Evolutionary conservation across 2,888 invertebrate species (phyloP).

Genomic region (Lasius fuliginosus): DNA sequence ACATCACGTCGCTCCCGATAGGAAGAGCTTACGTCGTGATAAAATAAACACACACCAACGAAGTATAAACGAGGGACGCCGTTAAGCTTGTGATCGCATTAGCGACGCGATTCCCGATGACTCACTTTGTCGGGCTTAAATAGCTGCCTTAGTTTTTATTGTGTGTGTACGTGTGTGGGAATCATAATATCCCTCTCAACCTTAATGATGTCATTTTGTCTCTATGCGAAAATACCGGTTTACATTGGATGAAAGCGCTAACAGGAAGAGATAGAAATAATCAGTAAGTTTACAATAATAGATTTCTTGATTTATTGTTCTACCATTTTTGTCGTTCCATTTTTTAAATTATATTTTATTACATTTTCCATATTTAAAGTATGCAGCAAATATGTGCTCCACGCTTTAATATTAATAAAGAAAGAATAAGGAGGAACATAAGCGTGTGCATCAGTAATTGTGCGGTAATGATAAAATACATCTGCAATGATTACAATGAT

Average conservation of each 20-base stretch:
- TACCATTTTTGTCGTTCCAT: not conserved
- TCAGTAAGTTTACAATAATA: not conserved
- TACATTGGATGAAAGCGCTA: not conserved
- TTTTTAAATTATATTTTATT: not conserved
- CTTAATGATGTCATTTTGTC: constrained; percentile 20
- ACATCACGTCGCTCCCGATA: not conserved
- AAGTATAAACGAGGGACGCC: not conserved
- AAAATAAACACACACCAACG: not conserved
- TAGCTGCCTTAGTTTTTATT: constrained; percentile 9
- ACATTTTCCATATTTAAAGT: not conserved
- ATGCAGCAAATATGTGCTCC: not conserved
- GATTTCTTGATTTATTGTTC: not conserved
- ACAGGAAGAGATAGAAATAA: not conserved
- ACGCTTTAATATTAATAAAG: not conserved
- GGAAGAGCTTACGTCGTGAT: not conserved
- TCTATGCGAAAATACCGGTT: constrained; percentile 7
- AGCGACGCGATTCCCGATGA: constrained; percentile 24
- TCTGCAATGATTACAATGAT: too few species aligned
- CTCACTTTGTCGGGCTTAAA: constrained; percentile 41
- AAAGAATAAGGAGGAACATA: not conserved
- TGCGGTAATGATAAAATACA: too few species aligned
- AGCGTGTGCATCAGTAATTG: too few species aligned
- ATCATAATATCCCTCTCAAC: not conserved
- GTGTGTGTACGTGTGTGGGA: not conserved
- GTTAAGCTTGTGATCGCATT: constrained; percentile 15